Base-by-base conservation (phyloP, 2,113 vertebrate genomes). In the Candoia aspera region DNA sequence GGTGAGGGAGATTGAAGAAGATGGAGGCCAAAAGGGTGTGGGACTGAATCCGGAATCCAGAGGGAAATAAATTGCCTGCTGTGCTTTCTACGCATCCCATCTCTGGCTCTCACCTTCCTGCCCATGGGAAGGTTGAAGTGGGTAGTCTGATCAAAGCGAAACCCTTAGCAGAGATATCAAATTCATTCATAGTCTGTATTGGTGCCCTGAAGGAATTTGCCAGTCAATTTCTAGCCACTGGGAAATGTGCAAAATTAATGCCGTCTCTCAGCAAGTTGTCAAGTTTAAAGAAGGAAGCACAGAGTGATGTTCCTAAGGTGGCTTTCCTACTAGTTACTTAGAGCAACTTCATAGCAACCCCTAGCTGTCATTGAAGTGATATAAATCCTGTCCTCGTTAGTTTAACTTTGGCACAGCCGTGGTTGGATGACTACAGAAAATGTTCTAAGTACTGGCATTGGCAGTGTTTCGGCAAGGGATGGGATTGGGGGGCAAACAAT, bases 121-220 rank as follows among this genome's bases (percentile, higher is more conserved):
- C 33, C 60, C 13, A 3, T 8, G 29, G n/a, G 19, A 91, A 57
- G 60, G 84, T 87, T n/a, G 19, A 57, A 46, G 23, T 84, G 24
- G 58, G 46, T 86, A 86, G 46, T 19, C 42, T 62, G 84, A 57
- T 54, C 54, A 68, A 46, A 68, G n/a, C 6, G 55, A 68, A 57
- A n/a, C 37, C 83, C 89, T 87, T 59, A 73, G 53, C 23, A 59
- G 24, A 49, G 53, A n/a, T 54, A 8, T 24, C 29, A 83, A 29
- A 5, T 33, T 64, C 59, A 91, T 91, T 91, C 84, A 42, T 62
- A 42, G 46, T 33, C 64, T 58, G 84, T 42, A 91, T 62, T 46
- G 24, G 54, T 19, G 24, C 54, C 55, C 90, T n/a, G 53, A 57
- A 55, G 37, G 60, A 73, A 73, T 42, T 91, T 87, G 23, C 86